phyloP scores from a whole-genome alignment of 35 echinoderm and acorn worm genomes.

The Antedon bifida region DNA sequence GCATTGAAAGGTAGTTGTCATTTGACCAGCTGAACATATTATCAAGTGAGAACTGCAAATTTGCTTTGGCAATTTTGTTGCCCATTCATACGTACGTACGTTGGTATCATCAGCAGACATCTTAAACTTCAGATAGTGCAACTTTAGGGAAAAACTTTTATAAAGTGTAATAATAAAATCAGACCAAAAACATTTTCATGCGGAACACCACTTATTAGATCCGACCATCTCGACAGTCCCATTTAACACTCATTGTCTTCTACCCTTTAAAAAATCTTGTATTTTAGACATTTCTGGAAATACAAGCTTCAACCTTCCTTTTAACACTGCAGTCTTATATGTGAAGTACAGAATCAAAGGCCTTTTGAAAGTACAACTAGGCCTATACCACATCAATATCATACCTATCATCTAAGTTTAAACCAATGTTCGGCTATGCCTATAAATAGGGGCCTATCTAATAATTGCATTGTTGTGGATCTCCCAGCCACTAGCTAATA shows the following conservation, averaged over 20 bases:
- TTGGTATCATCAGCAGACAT: neutral
- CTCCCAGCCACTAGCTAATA: no score
- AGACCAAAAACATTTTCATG: neutral
- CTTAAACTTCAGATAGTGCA: neutral
- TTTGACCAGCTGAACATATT: no score
- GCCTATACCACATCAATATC: neutral
- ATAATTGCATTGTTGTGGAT: neutral
- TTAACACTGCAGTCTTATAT: neutral
- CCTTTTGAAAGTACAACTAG: neutral
- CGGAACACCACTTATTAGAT: neutral
- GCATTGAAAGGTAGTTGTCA: no score
- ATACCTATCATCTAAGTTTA: neutral
- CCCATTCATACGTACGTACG: no score
- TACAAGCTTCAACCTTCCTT: neutral
- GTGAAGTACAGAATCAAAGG: neutral
- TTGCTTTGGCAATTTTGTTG: no score
- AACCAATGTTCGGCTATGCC: neutral
- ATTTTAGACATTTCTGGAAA: neutral
- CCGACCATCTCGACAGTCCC: neutral
- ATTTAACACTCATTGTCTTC: neutral
- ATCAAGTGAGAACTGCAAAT: no score
- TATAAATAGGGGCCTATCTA: no score
- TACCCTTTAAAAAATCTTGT: neutral
- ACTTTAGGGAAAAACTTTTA: neutral
- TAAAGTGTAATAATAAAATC: neutral